Evolutionary conservation across 37 sponge, comb jelly and placozoan genomes (phyloP).

Genomic region (Agelas oroides): DNA sequence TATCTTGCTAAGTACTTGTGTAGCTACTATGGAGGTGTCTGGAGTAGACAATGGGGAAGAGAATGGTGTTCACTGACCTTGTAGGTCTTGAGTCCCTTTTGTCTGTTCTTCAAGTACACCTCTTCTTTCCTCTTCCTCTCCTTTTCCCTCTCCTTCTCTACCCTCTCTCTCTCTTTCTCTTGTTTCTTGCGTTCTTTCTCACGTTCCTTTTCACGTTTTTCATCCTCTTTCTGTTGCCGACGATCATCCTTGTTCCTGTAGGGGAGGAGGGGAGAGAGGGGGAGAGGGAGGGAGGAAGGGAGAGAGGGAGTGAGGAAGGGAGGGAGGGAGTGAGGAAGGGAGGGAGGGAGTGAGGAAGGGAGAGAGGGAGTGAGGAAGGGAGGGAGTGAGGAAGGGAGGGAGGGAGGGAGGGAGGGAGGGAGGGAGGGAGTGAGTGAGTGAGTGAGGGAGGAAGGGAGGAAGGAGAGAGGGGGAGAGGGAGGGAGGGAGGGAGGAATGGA

Average conservation of each 20-base stretch:
- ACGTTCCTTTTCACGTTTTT: conserved; percentile 7
- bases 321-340: no score
- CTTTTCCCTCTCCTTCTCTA: conserved; percentile 44
- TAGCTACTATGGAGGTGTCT: no score
- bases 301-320: conserved; percentile 10
- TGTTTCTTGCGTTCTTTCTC: background rate
- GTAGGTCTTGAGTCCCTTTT: background rate
- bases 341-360: no score
- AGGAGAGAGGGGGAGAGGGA: no score
- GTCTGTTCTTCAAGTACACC: conserved; percentile 7
- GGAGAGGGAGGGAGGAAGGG: background rate
- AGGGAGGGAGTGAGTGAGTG: no score
- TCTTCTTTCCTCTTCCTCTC: conserved; percentile 65
- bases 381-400: background rate
- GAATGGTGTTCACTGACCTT: background rate
- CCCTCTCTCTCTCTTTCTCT: conserved; percentile 42
- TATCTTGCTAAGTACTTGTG: no score
- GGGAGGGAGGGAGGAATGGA: no score
- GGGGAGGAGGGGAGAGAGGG: background rate
- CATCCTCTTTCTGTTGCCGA: background rate
- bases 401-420: no score
- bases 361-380: no score
- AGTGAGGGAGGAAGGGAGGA: no score
- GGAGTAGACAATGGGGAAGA: no score
- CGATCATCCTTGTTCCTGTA: no score